phyloP scores from a whole-genome alignment of 1,140 invertebrate species.

The Hypothenemus hampei region DNA sequence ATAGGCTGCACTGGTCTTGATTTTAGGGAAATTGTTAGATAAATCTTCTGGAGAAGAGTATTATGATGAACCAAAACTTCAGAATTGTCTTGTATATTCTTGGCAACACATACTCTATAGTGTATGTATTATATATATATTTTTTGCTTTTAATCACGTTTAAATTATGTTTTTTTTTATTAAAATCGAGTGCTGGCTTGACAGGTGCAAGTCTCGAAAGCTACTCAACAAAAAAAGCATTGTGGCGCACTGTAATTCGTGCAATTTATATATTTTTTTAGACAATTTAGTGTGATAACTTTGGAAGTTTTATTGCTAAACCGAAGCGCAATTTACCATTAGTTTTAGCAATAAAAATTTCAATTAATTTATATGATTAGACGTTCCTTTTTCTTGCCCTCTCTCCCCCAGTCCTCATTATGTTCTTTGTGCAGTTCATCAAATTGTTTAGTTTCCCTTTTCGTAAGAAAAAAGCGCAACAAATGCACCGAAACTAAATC shows the following conservation, averaged over 20 bases:
- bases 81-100: conserved; percentile 23
- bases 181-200: conserved; percentile 36
- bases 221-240: conserved; percentile 27
- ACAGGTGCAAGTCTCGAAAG: conserved; percentile 35
- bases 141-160: conserved; percentile 12
- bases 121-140: conserved; percentile 28
- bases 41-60: too few species aligned
- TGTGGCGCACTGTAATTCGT: conserved; percentile 12
- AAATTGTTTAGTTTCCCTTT: too few species aligned
- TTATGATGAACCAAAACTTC: too few species aligned
- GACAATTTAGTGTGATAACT: conserved; percentile 28
- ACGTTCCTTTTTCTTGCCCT: conserved; percentile 19
- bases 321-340: conserved; percentile 5
- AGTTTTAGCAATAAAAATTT: conserved; percentile 29
- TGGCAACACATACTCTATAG: conserved; percentile 30
- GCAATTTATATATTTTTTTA: too few species aligned
- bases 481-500: too few species aligned
- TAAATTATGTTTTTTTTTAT: conserved; percentile 18
- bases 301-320: conserved; percentile 29
- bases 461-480: too few species aligned
- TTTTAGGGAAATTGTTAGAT: too few species aligned
- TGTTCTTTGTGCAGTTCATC: neutral
- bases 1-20: too few species aligned
- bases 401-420: neutral
- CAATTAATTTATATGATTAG: conserved; percentile 24